These are phyloP conservation scores for Drosophila neocordata DNA, from an alignment of 1,140 invertebrate species.

Conservation along the genomic window DNA sequence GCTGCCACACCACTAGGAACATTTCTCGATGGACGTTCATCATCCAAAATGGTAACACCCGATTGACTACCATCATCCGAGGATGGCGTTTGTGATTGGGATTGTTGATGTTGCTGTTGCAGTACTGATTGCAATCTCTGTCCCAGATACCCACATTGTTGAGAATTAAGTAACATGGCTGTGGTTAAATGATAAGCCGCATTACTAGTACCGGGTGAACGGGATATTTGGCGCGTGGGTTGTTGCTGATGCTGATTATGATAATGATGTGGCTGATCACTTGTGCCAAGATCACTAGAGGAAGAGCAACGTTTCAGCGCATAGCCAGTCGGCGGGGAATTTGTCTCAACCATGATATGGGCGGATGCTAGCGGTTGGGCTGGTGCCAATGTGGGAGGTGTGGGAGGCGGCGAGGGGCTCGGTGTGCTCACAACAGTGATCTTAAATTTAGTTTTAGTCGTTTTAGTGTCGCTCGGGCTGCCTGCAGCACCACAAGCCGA, in stretches of 20 bases:
- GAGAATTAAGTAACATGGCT: constrained; percentile 81
- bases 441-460: constrained; percentile 72
- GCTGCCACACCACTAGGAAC: constrained; percentile 79
- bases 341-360: constrained; percentile 72
- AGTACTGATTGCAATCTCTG: constrained; percentile 76
- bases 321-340: constrained; percentile 67
- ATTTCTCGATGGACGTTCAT: constrained; percentile 82
- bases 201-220: constrained; percentile 51
- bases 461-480: constrained; percentile 11
- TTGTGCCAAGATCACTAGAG: constrained; percentile 50
- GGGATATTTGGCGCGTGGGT: constrained; percentile 55
- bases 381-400: constrained; percentile 44
- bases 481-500: constrained; percentile 48
- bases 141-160: constrained; percentile 78
- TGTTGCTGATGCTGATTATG: constrained; percentile 57
- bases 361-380: constrained; percentile 14
- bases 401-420: constrained; percentile 73
- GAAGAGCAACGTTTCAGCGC: constrained; percentile 71
- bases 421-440: constrained; percentile 79
- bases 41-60: constrained; percentile 70
- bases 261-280: too few species aligned
- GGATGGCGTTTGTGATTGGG: constrained; percentile 70
- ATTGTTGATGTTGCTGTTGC: constrained; percentile 62
- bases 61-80: constrained; percentile 80
- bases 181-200: constrained; percentile 76